A percentile compares a stretch with the other conserved stretches of the same genome.
Evolutionary conservation across 2,113 vertebrate species (phyloP).

Genomic region (Galemys pyrenaicus): DNA sequence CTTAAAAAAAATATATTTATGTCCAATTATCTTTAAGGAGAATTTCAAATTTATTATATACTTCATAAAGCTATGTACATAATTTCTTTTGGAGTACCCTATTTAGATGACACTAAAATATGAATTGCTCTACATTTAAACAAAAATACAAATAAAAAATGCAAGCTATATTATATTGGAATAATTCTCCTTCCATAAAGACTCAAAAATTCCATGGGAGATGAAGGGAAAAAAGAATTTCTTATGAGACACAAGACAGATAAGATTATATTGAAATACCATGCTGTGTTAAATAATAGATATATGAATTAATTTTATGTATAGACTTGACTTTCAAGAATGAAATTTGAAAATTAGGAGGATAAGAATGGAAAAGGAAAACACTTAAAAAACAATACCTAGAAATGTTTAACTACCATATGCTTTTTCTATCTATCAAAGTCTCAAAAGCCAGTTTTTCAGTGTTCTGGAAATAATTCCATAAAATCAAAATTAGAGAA

Average conservation of each 20-base stretch:
- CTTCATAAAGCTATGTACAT: background rate
- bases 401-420: background rate
- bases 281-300: background rate
- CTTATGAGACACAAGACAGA: background rate
- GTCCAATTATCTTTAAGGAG: background rate
- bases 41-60: background rate
- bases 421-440: background rate
- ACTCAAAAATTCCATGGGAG: background rate
- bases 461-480: background rate
- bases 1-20: too few relatives aligned
- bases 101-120: background rate
- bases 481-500: conserved; percentile 28
- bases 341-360: background rate
- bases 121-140: background rate
- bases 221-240: background rate
- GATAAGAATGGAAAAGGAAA: background rate
- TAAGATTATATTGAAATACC: background rate
- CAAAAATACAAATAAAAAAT: conserved; percentile 33
- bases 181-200: background rate
- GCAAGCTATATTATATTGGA: background rate
- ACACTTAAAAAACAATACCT: background rate
- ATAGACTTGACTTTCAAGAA: conserved; percentile 19
- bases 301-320: background rate
- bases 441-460: background rate
- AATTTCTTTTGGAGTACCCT: background rate